Percentiles rank a stretch among this genome's conserved stretches.
Evolutionary conservation across 2,797 vertebrate species (phyloP).

Genomic region (Prunella strophiata): DNA sequence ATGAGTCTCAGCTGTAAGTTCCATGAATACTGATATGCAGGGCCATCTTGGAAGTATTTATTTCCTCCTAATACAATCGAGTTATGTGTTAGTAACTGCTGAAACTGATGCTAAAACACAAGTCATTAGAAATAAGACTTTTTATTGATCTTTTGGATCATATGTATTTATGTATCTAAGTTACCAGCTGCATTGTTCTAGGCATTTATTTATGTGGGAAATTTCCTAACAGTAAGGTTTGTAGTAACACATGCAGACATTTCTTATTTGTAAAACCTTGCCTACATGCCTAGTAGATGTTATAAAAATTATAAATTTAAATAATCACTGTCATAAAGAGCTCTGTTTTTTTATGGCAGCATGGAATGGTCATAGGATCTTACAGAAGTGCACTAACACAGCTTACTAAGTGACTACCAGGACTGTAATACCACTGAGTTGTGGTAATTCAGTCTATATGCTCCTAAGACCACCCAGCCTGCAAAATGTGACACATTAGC

Average conservation of each 20-base stretch:
- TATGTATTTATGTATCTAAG: not conserved
- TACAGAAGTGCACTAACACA: not conserved
- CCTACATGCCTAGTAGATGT: not conserved
- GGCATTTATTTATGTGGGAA: not conserved
- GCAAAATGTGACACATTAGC: not conserved
- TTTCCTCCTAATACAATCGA: not conserved
- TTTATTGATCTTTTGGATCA: not conserved
- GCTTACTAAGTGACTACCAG: not conserved
- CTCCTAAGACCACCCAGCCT: not conserved
- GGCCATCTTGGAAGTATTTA: not conserved
- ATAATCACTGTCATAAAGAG: not conserved
- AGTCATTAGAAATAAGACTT: not conserved
- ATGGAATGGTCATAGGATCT: not conserved
- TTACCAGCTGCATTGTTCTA: not conserved
- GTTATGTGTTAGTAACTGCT: not conserved
- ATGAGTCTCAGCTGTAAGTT: not conserved
- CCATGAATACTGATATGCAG: not conserved
- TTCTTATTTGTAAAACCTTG: not conserved
- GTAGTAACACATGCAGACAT: not conserved
- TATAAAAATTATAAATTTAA: not conserved
- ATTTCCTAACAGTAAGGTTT: not conserved
- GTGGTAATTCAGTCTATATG: not conserved
- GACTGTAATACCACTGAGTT: not conserved
- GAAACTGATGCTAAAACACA: not conserved
- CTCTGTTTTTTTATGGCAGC: not conserved